phyloP scores from a whole-genome alignment of 1,140 invertebrate genomes.

The Phocides pigmalion region DNA sequence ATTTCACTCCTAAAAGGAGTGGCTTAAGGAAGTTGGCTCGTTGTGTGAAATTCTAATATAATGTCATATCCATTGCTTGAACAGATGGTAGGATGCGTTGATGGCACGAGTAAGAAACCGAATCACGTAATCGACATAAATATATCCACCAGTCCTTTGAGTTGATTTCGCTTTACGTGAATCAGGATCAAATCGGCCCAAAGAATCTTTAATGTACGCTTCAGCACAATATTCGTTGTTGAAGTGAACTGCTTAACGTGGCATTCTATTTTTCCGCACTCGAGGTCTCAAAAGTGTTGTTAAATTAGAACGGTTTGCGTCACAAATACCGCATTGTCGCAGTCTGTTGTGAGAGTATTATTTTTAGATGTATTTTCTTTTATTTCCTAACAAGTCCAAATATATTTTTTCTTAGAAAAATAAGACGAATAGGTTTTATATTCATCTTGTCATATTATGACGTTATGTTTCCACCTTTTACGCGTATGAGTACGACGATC shows the following conservation, averaged over 20 bases:
- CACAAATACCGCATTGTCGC: conserved; percentile 28
- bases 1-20: conserved; percentile 4
- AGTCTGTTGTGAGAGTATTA: conserved; percentile 18
- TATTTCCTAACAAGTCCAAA: background rate
- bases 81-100: background rate
- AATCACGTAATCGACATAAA: conserved; percentile 22
- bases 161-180: conserved; percentile 13
- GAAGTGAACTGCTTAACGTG: background rate
- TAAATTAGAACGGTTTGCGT: conserved; percentile 19
- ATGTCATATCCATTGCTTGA: conserved; percentile 10
- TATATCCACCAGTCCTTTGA: conserved; percentile 1
- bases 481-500: no score
- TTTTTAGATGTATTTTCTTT: conserved; percentile 9
- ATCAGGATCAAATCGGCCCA: background rate
- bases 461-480: no score
- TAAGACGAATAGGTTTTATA: no score
- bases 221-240: background rate
- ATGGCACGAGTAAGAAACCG: background rate
- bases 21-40: conserved; percentile 2
- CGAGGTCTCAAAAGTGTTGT: conserved; percentile 13
- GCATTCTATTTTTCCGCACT: background rate
- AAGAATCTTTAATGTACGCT: background rate
- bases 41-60: conserved; percentile 16
- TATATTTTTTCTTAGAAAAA: background rate
- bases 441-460: no score